Percentiles rank a stretch among this genome's conserved stretches.
These are phyloP conservation scores for Nibea coibor DNA, from an alignment of 2,113 vertebrate species.

Conservation along the genomic window DNA sequence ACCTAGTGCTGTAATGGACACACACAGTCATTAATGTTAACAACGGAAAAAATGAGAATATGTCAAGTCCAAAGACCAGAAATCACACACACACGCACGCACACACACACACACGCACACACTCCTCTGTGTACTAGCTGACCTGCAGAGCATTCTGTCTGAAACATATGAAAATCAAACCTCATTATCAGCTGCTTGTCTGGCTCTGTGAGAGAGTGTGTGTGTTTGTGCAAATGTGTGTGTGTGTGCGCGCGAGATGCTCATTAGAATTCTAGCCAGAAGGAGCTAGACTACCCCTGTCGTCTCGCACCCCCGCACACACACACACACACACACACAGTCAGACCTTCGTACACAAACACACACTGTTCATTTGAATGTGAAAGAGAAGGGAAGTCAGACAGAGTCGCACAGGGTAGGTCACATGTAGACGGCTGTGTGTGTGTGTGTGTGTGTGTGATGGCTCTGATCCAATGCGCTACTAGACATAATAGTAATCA, in stretches of 20 bases:
- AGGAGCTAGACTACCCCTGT: constrained; percentile 70
- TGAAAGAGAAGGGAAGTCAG: constrained; percentile 70
- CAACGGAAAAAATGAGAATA: constrained; percentile 35
- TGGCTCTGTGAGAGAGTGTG: constrained; percentile 37
- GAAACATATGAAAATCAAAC: constrained; percentile 86
- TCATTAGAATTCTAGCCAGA: constrained; percentile 75
- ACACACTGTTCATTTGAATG: constrained; percentile 69
- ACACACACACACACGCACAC: constrained; percentile 52
- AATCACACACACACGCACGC: constrained; percentile 37
- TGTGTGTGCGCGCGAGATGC: constrained; percentile 21
- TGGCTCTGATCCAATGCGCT: constrained; percentile 57
- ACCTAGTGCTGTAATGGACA: constrained; percentile 22
- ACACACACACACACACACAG: constrained; percentile 30
- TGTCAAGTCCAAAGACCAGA: constrained; percentile 19
- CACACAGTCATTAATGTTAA: constrained; percentile 33
- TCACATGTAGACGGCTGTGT: constrained; percentile 29
- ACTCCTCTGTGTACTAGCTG: constrained; percentile 60
- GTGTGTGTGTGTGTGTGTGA: constrained; percentile 34
- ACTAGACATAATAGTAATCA: constrained; percentile 63
- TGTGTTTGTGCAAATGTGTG: constrained; percentile 30
- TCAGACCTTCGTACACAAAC: constrained; percentile 30
- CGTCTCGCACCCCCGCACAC: constrained; percentile 59
- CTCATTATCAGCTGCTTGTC: constrained; percentile 83
- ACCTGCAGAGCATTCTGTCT: constrained; percentile 76
- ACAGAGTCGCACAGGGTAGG: constrained; percentile 54